These are phyloP conservation scores for Ivindomyrus marchei DNA, from an alignment of 2,113 vertebrate genomes.

Conservation along the genomic window DNA sequence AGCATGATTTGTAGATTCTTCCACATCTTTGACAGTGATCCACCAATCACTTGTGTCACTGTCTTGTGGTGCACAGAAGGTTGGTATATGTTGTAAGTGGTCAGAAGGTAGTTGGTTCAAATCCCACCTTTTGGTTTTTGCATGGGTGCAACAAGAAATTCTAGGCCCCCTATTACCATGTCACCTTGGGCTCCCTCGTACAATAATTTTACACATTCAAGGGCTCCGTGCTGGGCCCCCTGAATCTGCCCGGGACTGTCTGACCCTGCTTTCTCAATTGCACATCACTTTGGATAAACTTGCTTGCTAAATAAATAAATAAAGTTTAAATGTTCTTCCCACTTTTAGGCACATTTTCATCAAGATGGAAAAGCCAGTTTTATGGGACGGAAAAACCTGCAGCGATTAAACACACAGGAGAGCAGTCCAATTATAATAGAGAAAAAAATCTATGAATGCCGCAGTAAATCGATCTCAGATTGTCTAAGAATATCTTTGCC, in stretches of 20 bases:
- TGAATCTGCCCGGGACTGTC: not conserved
- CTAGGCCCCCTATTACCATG: not conserved
- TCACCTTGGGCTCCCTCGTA: not conserved
- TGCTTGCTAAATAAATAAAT: not conserved
- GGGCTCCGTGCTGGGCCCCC: not conserved
- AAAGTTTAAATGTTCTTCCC: not conserved
- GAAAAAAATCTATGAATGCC: not conserved
- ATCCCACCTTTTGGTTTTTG: not conserved
- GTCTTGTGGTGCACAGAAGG: not conserved
- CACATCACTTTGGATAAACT: not conserved
- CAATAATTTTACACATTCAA: not conserved
- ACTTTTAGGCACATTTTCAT: not conserved
- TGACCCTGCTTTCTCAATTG: not conserved
- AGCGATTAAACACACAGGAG: not conserved
- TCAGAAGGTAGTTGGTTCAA: not conserved
- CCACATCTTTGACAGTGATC: not conserved
- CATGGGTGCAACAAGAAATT: not conserved
- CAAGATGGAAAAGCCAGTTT: not conserved
- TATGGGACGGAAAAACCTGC: not conserved
- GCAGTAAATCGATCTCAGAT: not conserved
- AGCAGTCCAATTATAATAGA: not conserved
- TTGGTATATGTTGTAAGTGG: not conserved
- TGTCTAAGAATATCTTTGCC: not conserved
- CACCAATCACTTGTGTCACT: not conserved
- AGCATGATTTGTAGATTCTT: not conserved